Evolutionary conservation across 2,888 invertebrate species (phyloP).

Genomic region (Dermolepida albohirtum): DNA sequence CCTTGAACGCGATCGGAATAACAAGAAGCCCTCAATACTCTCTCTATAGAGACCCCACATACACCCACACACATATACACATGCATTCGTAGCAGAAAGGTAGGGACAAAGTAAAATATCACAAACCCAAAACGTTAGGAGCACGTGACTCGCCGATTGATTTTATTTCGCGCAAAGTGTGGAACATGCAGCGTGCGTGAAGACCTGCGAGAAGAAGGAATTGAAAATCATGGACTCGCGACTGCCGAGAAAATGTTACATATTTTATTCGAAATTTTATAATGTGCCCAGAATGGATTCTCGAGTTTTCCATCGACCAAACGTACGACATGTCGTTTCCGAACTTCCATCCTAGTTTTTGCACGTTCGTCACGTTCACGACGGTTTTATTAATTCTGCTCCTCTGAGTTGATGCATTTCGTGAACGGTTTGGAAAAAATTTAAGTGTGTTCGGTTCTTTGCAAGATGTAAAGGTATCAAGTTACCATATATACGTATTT

Average conservation of each 20-base stretch:
- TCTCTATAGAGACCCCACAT: neutral
- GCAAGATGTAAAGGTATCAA: too few relatives aligned
- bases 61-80: slow-evolving; percentile 1
- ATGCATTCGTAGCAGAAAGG: slow-evolving; percentile 3
- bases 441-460: too few relatives aligned
- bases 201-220: slow-evolving; percentile 49
- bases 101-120: slow-evolving; percentile 64
- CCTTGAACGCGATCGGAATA: slow-evolving; percentile 61
- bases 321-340: too few relatives aligned
- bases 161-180: slow-evolving; percentile 64
- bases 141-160: slow-evolving; percentile 66
- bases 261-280: slow-evolving; percentile 43
- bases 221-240: slow-evolving; percentile 68
- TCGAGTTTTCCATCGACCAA: slow-evolving; percentile 13
- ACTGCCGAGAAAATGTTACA: slow-evolving; percentile 83
- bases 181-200: slow-evolving; percentile 25
- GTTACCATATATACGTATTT: too few relatives aligned
- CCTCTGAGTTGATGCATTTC: too few relatives aligned
- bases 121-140: slow-evolving; percentile 66
- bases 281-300: slow-evolving; percentile 36
- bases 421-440: too few relatives aligned
- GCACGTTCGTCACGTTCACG: too few relatives aligned
- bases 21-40: slow-evolving; percentile 57
- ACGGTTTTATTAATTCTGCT: too few relatives aligned
- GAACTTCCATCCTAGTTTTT: too few relatives aligned